Base-by-base conservation (phyloP, 1,140 invertebrate species). In the Drosophila elegans region DNA sequence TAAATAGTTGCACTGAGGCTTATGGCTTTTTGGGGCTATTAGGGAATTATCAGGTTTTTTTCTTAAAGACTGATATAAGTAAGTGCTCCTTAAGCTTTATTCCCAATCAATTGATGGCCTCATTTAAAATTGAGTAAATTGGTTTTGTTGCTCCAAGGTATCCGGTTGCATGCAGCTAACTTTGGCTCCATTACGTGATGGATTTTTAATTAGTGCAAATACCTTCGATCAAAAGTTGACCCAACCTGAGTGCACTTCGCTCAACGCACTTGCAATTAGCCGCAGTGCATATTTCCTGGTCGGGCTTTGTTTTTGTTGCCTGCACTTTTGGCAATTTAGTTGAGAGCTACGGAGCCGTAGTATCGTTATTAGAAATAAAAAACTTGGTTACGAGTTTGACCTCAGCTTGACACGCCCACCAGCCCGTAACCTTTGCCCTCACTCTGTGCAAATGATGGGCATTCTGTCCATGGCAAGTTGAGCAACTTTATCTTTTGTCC, bases 321-420 rank as follows among this genome's bases (percentile, higher is more conserved):
- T n/a, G 49, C 38, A 44, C 38, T 62, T 53, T 54, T 34, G 38
- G 60, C 59, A 42, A 62, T 53, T 48, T 41, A 13, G 21, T 27
- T 59, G 34, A 41, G 49, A 38, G 46, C 12, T 13, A 27, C 29
- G 16, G 16, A 21, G 32, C 42, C 11, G n/a, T 7, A 11, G 39
- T 46, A 39, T 39, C 34, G 63, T 38, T 71, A 56, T 71, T 71
- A 48, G 41, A 71, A 81, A 78, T 84, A 74, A 66, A 74, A 57
- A 84, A 84, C 73, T 84, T 84, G 81, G 56, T 55, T 60, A 74
- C 59, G 53, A 84, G 54, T 77, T 84, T 25, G 69, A 11, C 59
- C 39, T 38, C 63, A 27, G 29, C 49, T 45, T 56, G 32, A 29
- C 52, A 64, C 53, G 44, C 36, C 63, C 44, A 21, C 25, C 29